Conservation (phyloP, 2,888 invertebrate genomes). For the Cheilosia urbana region DNA sequence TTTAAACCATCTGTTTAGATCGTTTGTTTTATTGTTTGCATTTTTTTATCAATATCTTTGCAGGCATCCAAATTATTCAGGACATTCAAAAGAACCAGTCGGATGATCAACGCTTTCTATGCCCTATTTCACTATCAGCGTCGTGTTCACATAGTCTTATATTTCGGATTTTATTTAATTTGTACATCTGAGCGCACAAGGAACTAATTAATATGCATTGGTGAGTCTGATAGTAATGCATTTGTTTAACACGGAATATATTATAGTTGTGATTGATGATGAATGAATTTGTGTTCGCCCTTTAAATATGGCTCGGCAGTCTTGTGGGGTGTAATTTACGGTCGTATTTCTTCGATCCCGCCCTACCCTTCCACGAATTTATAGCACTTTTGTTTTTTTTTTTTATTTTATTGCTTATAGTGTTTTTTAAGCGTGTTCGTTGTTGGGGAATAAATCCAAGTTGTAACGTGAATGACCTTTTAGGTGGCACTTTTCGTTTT, state of each 20-base stretch:
- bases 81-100: neutral
- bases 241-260: neutral
- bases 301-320: neutral
- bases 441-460: too few species aligned
- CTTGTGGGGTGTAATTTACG: neutral
- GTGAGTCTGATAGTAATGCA: constrained; percentile 1
- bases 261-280: neutral
- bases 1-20: constrained; percentile 17
- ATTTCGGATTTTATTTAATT: neutral
- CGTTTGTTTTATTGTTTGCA: neutral
- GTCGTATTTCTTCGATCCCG: too few species aligned
- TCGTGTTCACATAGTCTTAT: neutral
- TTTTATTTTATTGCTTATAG: too few species aligned
- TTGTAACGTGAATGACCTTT: too few species aligned
- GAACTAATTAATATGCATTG: constrained; percentile 30
- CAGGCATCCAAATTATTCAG: neutral
- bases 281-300: neutral
- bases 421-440: too few species aligned
- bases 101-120: neutral
- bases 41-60: neutral
- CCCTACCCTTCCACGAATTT: too few species aligned
- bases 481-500: too few species aligned
- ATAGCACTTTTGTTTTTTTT: too few species aligned
- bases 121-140: neutral
- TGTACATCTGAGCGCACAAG: constrained; percentile 2